phyloP scores from a whole-genome alignment of 2,797 vertebrate species.

The Parauchenoglanis ngamensis region DNA sequence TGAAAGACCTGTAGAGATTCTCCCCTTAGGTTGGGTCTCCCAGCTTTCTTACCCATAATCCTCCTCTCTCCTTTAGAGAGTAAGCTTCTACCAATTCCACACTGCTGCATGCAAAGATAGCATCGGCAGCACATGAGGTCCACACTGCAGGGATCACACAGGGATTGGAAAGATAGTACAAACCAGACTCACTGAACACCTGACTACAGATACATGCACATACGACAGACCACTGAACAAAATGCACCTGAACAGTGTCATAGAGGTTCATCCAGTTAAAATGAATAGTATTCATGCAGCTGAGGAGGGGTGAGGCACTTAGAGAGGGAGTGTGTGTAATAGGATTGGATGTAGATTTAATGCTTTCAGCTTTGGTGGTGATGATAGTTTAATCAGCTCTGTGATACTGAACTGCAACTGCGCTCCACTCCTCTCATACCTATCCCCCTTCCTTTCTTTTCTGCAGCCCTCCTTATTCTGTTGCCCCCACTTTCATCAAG shows the following conservation, averaged over 20 bases:
- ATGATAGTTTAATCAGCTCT: conserved; percentile 65
- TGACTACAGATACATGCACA: neutral
- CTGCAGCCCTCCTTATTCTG: conserved; percentile 3
- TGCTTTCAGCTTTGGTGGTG: conserved; percentile 46
- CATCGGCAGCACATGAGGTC: conserved; percentile 43
- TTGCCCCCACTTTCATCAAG: neutral
- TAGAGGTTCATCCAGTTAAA: conserved; percentile 12
- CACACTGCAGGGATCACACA: conserved; percentile 26
- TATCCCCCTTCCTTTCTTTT: neutral
- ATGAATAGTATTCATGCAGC: conserved; percentile 23
- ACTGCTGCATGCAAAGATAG: conserved; percentile 36
- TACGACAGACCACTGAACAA: neutral
- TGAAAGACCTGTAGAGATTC: neutral
- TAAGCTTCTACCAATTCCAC: conserved; percentile 49
- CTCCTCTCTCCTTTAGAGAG: conserved; percentile 39
- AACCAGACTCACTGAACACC: neutral
- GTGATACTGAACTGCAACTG: conserved; percentile 41
- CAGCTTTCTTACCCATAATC: conserved; percentile 53
- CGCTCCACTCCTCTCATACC: neutral
- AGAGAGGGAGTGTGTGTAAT: conserved; percentile 42
- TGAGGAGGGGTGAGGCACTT: neutral
- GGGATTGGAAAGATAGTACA: neutral
- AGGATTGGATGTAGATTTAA: conserved; percentile 57
- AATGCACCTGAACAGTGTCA: conserved; percentile 3
- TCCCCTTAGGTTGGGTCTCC: neutral